phyloP scores from a whole-genome alignment of 2,113 vertebrate species.

The Heterocephalus glaber region DNA sequence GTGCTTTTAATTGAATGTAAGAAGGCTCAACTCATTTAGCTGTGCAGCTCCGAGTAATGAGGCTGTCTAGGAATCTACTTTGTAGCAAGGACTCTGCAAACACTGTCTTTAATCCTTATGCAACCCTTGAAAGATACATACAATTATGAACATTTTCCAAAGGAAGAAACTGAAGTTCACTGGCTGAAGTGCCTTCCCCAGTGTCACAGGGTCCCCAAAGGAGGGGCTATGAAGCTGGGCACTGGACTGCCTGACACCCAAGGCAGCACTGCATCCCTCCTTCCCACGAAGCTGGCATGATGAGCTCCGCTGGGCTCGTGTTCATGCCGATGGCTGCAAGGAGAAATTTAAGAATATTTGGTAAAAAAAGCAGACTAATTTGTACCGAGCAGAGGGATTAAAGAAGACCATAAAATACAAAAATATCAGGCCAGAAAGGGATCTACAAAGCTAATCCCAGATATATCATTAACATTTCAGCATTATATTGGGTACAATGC shows the following conservation, averaged over 20 bases:
- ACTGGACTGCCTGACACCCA: not conserved
- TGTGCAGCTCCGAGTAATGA: not conserved
- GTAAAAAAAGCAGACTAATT: constrained; percentile 28
- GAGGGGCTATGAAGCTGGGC: not conserved
- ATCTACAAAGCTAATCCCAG: constrained; percentile 10
- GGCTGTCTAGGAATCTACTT: not conserved
- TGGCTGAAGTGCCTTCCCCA: not conserved
- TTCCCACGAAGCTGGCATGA: not conserved
- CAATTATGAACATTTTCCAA: not conserved
- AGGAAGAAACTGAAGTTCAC: not conserved
- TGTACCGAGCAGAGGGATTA: not conserved
- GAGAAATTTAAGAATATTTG: not conserved
- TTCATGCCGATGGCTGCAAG: not conserved
- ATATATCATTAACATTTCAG: not conserved
- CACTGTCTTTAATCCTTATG: not conserved
- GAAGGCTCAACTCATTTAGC: not conserved
- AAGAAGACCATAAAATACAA: constrained; percentile 18
- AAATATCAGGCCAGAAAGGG: not conserved
- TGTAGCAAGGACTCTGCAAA: not conserved
- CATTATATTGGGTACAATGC: not conserved
- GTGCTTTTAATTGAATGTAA: not conserved
- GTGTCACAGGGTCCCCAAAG: not conserved
- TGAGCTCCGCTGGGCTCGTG: not conserved
- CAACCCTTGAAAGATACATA: not conserved
- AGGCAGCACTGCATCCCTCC: not conserved